Percentiles rank a stretch among this genome's conserved stretches.
phyloP scores from a whole-genome alignment of 2,113 vertebrate genomes.

The Urocitellus parryii region DNA sequence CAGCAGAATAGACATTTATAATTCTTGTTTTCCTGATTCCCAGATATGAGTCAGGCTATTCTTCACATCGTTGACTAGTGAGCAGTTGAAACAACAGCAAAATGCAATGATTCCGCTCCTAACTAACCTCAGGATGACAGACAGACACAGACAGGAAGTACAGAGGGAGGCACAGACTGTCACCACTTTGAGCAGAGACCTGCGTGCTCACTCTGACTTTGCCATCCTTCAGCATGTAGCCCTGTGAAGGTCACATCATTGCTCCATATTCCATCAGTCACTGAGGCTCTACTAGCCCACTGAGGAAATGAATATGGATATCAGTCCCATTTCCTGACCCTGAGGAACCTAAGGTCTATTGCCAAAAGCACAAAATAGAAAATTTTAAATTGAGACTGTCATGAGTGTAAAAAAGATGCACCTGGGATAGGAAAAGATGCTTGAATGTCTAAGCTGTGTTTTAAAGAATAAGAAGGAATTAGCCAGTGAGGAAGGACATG shows the following conservation, averaged over 20 bases:
- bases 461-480: background rate
- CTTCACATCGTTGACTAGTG: background rate
- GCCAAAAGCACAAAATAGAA: background rate
- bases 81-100: background rate
- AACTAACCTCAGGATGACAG: background rate
- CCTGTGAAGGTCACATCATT: background rate
- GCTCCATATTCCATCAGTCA: background rate
- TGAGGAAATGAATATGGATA: background rate
- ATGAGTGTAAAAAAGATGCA: background rate
- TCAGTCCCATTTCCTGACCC: background rate
- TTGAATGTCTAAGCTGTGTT: background rate
- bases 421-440: background rate
- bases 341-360: background rate
- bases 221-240: too few species aligned
- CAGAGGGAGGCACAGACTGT: background rate
- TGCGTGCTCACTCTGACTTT: background rate
- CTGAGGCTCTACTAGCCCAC: background rate
- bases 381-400: background rate
- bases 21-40: slow-evolving; percentile 18
- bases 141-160: background rate
- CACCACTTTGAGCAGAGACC: background rate
- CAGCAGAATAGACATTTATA: background rate
- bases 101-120: background rate
- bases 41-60: background rate
- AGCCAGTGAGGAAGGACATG: background rate